Evolutionary conservation across 2,888 invertebrate genomes (phyloP).

Genomic region (Trypoxylon attenuatum): DNA sequence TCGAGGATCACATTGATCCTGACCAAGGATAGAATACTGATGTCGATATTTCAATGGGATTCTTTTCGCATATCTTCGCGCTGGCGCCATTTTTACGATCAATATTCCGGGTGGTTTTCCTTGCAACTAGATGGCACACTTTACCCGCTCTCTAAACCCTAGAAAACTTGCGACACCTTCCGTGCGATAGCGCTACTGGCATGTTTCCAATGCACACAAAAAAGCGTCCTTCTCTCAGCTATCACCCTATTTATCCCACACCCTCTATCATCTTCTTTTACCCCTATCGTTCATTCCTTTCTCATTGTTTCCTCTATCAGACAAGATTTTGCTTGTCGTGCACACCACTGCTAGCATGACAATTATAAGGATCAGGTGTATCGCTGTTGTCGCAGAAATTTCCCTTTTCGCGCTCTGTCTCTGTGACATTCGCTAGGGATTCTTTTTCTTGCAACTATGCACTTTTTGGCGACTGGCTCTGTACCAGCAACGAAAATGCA

Average conservation of each 20-base stretch:
- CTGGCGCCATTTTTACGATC: conserved; percentile 68
- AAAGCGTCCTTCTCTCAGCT: conserved; percentile 19
- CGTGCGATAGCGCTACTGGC: conserved; percentile 65
- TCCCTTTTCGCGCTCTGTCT: not conserved
- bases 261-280: no score
- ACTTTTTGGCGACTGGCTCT: no score
- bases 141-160: conserved; percentile 41
- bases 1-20: not conserved
- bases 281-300: not conserved
- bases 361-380: not conserved
- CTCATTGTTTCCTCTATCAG: not conserved
- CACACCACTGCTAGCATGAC: not conserved
- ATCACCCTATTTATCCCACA: conserved; percentile 26
- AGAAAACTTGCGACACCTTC: conserved; percentile 44
- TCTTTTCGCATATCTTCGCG: conserved; percentile 38
- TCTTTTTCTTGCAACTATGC: no score
- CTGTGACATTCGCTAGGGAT: no score
- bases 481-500: no score
- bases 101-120: conserved; percentile 57
- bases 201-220: conserved; percentile 36
- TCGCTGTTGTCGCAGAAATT: not conserved
- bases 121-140: conserved; percentile 64
- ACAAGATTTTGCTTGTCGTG: not conserved
- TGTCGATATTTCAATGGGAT: conserved; percentile 17
- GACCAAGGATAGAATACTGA: not conserved